These are phyloP conservation scores for Himalopsyche kuldschensis DNA, from an alignment of 2,888 invertebrate species.

Conservation along the genomic window DNA sequence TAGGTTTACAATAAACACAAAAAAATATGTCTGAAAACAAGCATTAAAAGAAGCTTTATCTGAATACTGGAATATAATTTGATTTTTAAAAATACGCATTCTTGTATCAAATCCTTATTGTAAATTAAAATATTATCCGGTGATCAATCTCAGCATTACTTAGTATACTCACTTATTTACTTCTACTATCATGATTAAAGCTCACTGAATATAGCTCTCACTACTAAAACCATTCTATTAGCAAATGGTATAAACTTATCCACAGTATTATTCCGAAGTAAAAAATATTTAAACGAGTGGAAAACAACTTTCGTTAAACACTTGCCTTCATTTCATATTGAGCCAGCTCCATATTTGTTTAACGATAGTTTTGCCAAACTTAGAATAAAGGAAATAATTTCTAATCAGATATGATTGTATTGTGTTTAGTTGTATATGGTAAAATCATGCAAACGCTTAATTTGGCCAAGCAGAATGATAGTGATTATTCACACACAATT, in stretches of 20 bases:
- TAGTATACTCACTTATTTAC: no score
- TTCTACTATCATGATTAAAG: no score
- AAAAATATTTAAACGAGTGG: background rate
- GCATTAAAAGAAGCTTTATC: no score
- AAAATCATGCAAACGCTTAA: background rate
- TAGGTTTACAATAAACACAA: no score
- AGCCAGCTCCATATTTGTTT: constrained; percentile 8
- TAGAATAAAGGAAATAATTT: constrained; percentile 4
- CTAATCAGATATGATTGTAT: constrained; percentile 7
- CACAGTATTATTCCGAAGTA: background rate
- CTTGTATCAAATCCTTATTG: no score
- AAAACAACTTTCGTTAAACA: constrained; percentile 12
- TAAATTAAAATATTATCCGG: no score
- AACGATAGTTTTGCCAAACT: constrained; percentile 1
- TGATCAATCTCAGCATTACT: no score
- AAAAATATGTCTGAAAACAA: no score
- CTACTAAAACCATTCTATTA: background rate
- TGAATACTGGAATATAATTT: no score
- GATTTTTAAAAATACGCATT: no score
- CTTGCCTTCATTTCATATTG: background rate
- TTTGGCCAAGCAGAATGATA: background rate
- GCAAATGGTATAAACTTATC: background rate
- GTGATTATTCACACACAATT: background rate
- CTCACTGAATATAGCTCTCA: background rate
- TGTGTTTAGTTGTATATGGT: background rate